Evolutionary conservation across 2,797 vertebrate species (phyloP), one percentile per base, ranked within the genome.

Genomic region (Hirundo rustica): DNA sequence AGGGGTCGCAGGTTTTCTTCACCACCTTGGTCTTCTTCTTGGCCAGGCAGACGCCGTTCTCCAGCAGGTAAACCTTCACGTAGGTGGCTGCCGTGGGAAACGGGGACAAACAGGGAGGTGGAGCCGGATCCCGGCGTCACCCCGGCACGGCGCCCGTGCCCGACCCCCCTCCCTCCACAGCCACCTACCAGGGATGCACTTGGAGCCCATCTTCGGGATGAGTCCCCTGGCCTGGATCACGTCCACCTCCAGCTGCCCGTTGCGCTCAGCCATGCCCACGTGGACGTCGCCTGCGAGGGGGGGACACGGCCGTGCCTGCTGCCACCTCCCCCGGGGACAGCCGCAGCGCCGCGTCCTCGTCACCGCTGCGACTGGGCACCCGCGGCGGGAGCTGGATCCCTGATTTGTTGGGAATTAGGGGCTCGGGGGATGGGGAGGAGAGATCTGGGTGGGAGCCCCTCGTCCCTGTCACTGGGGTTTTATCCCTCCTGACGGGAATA

Each of bases 1-100:
- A 98, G 2, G 99, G 99, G 93, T 99, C 99, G 9, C 99, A 98
- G 80, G 97, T 99, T 97, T 98, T 99, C 98, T 99, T 99, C 94
- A 99, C 98, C 76, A 98, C 97, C 98, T 98, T 99, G 86, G 99
- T 99, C 98, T 99, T 99, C 98, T 99, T 99, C 97, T 99, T 99
- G 92, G 99, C 98, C 96, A 99, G 97, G 95, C 99, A 99, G 81
- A 98, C 92, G 6, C 99, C 99, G 2, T 99, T 99, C 97, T 99
- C 99, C 95, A 99, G 96, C 90, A 99, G 98, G 73, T 99, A 99
- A 55, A 99, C 99, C 94, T 99, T 99, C 62, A 99, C 98, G 1
- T 99, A 99, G 66, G 99, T 99, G n/a, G 99, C 99, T 99, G 92
- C 3, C 5, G 6, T 11, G 88, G 85, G 8, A 34, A 83, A 72